These are phyloP conservation scores for Musca domestica DNA, from an alignment of 1,140 invertebrate genomes.

Conservation along the genomic window DNA sequence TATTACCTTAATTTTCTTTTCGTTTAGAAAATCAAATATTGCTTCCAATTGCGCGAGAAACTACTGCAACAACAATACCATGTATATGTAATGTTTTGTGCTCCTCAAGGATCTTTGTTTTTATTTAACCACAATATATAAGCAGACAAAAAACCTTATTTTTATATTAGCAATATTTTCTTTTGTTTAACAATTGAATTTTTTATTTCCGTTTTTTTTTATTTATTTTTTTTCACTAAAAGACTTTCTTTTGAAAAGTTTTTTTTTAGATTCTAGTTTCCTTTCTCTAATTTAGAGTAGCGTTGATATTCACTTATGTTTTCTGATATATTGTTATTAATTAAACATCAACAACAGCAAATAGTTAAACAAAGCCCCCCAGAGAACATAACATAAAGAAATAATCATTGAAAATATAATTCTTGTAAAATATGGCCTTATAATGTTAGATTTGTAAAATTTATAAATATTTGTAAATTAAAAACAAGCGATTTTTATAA, in stretches of 20 bases:
- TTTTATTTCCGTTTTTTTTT: slow-evolving; percentile 2
- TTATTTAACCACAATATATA: slow-evolving; percentile 2
- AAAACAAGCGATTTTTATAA: slow-evolving; percentile 11
- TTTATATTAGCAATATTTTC: slow-evolving; percentile 13
- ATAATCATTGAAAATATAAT: slow-evolving; percentile 14
- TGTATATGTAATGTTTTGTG: slow-evolving; percentile 15
- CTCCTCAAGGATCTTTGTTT: not conserved
- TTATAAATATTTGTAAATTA: slow-evolving; percentile 22
- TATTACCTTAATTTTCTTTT: too few relatives aligned
- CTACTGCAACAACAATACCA: not conserved
- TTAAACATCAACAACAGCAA: not conserved
- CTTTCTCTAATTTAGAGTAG: not conserved
- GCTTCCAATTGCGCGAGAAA: not conserved
- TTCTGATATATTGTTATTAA: slow-evolving; percentile 14
- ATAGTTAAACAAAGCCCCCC: too few relatives aligned
- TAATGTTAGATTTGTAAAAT: slow-evolving; percentile 28
- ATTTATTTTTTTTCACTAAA: not conserved
- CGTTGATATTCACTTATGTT: slow-evolving; percentile 10
- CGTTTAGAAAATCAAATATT: not conserved
- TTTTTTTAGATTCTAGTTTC: slow-evolving; percentile 7
- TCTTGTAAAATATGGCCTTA: slow-evolving; percentile 28
- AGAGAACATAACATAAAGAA: not conserved
- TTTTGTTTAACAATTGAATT: not conserved
- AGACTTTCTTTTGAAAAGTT: not conserved
- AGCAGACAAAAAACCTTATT: slow-evolving; percentile 4